Conservation (phyloP, 2,113 vertebrate genomes). For the Phodopus roborovskii region DNA sequence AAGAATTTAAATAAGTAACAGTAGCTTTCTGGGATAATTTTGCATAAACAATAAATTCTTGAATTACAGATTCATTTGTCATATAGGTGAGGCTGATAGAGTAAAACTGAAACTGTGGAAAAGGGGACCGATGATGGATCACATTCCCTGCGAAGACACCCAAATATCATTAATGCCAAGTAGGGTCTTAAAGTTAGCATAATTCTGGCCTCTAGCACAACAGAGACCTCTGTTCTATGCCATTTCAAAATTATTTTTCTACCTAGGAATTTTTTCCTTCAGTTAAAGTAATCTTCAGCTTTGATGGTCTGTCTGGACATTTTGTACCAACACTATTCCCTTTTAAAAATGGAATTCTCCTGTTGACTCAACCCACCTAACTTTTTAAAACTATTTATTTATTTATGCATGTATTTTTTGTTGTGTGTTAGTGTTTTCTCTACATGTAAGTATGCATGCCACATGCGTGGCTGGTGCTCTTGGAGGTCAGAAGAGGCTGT, state of each 20-base stretch:
- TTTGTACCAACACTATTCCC: neutral
- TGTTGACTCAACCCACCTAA: neutral
- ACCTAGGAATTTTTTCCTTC: neutral
- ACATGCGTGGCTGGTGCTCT: neutral
- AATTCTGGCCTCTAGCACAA: neutral
- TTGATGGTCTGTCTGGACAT: neutral
- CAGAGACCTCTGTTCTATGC: neutral
- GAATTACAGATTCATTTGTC: constrained; percentile 17
- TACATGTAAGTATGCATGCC: neutral
- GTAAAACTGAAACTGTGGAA: neutral
- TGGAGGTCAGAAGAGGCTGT: neutral
- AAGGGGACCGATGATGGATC: neutral
- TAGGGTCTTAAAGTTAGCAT: neutral
- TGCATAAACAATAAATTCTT: constrained; percentile 44
- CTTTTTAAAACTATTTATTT: neutral
- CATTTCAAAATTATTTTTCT: neutral
- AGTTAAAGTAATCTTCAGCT: neutral
- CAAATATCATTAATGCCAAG: neutral
- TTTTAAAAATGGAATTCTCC: neutral
- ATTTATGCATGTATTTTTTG: neutral
- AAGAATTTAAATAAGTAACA: constrained; percentile 45
- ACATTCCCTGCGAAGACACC: neutral
- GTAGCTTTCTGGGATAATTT: constrained; percentile 41
- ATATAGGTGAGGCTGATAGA: neutral
- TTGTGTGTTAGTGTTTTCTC: neutral